Percentiles rank a stretch among this genome's conserved stretches.
These are phyloP conservation scores for Rhizomys pruinosus DNA, from an alignment of 2,113 vertebrate species.

Conservation along the genomic window DNA sequence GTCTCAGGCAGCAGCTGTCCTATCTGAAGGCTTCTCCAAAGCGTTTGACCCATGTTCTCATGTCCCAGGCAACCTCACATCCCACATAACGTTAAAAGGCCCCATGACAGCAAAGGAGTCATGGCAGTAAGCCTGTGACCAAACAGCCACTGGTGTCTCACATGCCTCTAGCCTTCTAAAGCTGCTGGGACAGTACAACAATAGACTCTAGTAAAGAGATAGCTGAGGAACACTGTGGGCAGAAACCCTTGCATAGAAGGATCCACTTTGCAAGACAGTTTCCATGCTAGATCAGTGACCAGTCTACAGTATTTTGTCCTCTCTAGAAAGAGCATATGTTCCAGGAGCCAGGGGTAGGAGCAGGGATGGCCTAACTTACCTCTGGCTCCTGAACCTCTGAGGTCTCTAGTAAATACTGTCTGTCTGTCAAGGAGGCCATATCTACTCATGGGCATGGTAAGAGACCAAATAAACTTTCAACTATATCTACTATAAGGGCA, in stretches of 20 bases:
- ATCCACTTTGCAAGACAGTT: neutral
- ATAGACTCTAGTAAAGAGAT: neutral
- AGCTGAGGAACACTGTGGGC: neutral
- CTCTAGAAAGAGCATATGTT: neutral
- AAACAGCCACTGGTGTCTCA: neutral
- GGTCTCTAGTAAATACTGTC: neutral
- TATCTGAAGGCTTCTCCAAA: neutral
- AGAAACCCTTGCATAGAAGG: neutral
- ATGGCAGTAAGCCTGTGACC: neutral
- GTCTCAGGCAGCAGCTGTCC: neutral
- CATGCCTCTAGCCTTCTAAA: neutral
- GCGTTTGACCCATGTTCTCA: neutral
- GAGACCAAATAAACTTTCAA: neutral
- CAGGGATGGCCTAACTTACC: neutral
- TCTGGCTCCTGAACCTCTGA: neutral
- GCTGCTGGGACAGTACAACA: neutral
- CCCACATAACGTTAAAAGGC: neutral
- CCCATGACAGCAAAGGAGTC: neutral
- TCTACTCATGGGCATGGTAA: neutral
- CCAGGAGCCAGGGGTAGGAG: neutral
- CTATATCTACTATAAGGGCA: neutral
- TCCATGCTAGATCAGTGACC: neutral
- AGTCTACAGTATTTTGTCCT: neutral
- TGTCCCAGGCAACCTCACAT: no score
- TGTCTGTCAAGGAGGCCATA: neutral